Evolutionary conservation across 2,797 vertebrate species (phyloP), one percentile per base, ranked within the genome.

Genomic region (Spatula clypeata): DNA sequence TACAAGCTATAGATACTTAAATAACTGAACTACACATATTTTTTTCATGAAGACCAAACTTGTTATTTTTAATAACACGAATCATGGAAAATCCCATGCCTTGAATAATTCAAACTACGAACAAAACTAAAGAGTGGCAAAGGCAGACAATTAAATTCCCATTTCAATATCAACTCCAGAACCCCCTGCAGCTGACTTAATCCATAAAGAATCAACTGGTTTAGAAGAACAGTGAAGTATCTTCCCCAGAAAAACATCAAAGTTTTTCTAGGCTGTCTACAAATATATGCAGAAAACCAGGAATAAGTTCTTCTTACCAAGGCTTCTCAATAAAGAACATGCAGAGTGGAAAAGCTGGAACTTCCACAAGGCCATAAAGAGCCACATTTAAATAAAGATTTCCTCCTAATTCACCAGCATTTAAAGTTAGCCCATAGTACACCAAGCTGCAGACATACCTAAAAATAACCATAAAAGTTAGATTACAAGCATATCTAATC

Each of bases 381-480:
- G 99, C 98, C 21, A 99, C 98, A 23, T 98, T 99, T 44, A 99
- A 66, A 61, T 98, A 99, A 1, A 98, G 98, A 89, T 97, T 99
- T 26, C 99, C 99, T 51, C 98, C 98, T 79, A 98, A 97, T 51
- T 98, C 98, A 40, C 98, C 96, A 31, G 98, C 98, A 13, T 98
- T 99, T 97, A 99, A 97, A 13, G 99, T 99, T 93, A 99, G 97
- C 40, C 99, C 99, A 32, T 99, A 99, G 91, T 99, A 99, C 66
- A 99, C 98, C 93, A 99, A 97, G 51, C 99, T 99, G 97, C 99
- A 99, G 2, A 98, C 98, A 23, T 99, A 99, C 99, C 99, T 99
- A 94, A 54, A 93, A 93, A 81, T 32, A 94, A 86, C 1, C 86
- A 87, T 11, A 24, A 27, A 86, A 94, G 16, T 40, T 47, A 6